These are phyloP conservation scores for Tipula vernalis DNA, from an alignment of 2,888 invertebrate species.

Conservation along the genomic window DNA sequence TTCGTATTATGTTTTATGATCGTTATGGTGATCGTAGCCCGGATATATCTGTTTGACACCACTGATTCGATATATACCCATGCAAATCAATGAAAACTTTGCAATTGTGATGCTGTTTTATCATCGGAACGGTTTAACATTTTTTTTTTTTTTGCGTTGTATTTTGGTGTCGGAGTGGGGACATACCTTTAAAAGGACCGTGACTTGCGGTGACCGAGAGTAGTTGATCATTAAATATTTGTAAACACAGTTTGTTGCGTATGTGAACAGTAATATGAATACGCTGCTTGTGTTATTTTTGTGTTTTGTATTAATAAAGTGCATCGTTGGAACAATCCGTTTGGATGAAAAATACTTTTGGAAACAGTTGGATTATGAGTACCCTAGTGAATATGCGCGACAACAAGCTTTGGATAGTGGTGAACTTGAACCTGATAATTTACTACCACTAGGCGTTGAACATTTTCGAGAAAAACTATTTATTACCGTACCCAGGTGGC, in stretches of 20 bases:
- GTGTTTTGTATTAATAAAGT: background rate
- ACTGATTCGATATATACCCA: too few relatives aligned
- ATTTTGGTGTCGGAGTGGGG: background rate
- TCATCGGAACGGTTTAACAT: background rate
- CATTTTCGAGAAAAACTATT: conserved; percentile 68
- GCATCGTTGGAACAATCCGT: background rate
- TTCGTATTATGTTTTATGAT: too few relatives aligned
- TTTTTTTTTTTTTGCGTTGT: too few relatives aligned
- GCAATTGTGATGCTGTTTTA: background rate
- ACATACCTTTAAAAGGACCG: background rate
- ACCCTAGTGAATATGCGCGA: conserved; percentile 47
- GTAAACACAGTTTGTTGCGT: too few relatives aligned
- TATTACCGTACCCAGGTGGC: conserved; percentile 71
- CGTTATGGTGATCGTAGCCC: too few relatives aligned
- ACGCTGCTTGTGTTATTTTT: background rate
- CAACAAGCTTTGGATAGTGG: conserved; percentile 50
- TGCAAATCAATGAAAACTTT: too few relatives aligned
- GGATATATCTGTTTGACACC: too few relatives aligned
- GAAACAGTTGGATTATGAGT: conserved; percentile 64
- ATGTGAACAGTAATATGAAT: background rate
- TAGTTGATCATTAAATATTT: background rate
- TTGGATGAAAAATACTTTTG: conserved; percentile 52
- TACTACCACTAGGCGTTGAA: conserved; percentile 70
- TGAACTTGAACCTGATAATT: conserved; percentile 61
- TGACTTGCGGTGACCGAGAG: background rate